Base-by-base conservation (phyloP, 2,888 invertebrate species). In the Penaeus monodon region DNA sequence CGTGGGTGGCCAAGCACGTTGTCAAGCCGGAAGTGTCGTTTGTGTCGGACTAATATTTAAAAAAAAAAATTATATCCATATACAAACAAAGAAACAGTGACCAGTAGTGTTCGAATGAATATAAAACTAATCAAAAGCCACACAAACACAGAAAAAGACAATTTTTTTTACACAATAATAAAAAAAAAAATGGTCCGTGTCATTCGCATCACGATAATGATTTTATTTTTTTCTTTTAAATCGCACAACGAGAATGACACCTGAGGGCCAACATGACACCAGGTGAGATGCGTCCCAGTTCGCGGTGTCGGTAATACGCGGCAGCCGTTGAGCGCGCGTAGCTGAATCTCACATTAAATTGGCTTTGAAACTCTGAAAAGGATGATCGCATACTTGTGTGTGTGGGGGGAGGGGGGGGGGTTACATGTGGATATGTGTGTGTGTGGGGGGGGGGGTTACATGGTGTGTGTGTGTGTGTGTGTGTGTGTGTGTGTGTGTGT, bases 21-120 rank as follows among this genome's bases (percentile, higher is more conserved):
- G 84, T 84, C 66, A 84, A 84, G 38, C 74, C 77, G 10, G 77
- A 84, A 44, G 84, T 77, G 29, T 77, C 77, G 14, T 65, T 65
- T 29, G 44, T 33, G n/a, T 65, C 77, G 29, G 84, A 84, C 20
- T 84, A 49, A 77, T 57, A 57, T 17, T 17, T 17, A 20, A 17
- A 57, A 57, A 57, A 57, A 57, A 17, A 57, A 14, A 17, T 20
- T 14, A 22, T 27, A 3, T 49, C 8, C 27, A 49, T 49, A 22
- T 12, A 8, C 24, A 22, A 10, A 57, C 57, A 57, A 22, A 29
- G 14, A 57, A 10, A 77, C 8, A 63, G 66, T 20, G 63, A 57
- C 44, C 6, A 44, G 10, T 10, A 44, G 44, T 44, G 10, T 44
- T 44, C 44, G 44, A 44, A 44, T 0, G 3, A 57, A 57, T 57